Percentiles rank a stretch among this genome's conserved stretches.
Evolutionary conservation across 2,113 vertebrate genomes (phyloP).

Genomic region (Catharus bicknelli): DNA sequence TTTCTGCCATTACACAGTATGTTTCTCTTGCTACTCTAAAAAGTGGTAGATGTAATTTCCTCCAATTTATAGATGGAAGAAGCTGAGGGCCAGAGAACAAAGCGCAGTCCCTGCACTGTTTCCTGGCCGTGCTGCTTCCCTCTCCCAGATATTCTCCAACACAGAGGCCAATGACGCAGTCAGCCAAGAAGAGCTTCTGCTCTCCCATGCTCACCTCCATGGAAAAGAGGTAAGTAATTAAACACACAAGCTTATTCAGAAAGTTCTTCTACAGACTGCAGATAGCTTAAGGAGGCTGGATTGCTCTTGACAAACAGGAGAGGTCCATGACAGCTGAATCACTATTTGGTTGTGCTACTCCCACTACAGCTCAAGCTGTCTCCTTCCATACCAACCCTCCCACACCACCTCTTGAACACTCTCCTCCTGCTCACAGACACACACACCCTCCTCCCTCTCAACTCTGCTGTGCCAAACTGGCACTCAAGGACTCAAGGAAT

Average conservation of each 20-base stretch:
- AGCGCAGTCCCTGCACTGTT: background rate
- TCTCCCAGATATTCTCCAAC: background rate
- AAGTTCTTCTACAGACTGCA: background rate
- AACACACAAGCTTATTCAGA: background rate
- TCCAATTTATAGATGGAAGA: conserved; percentile 30
- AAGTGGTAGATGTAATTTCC: conserved; percentile 40
- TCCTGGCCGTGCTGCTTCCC: background rate
- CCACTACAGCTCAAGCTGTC: background rate
- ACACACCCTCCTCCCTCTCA: background rate
- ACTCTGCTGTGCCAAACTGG: accelerated
- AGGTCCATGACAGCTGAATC: background rate
- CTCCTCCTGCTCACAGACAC: background rate
- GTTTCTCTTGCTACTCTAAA: conserved; percentile 1
- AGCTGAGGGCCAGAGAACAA: conserved; percentile 28
- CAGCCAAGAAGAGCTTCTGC: background rate
- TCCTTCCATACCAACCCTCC: background rate
- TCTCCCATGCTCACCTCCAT: background rate
- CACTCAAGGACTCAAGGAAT: background rate
- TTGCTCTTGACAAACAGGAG: background rate
- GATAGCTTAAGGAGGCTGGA: background rate
- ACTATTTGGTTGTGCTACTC: background rate
- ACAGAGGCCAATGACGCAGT: accelerated
- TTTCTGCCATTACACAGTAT: background rate
- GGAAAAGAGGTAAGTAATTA: background rate
- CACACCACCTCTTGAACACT: accelerated